Evolutionary conservation across 1,140 invertebrate species (phyloP), one percentile per base, ranked within the genome.

Genomic region (Trachymyrmex cornetzi): DNA sequence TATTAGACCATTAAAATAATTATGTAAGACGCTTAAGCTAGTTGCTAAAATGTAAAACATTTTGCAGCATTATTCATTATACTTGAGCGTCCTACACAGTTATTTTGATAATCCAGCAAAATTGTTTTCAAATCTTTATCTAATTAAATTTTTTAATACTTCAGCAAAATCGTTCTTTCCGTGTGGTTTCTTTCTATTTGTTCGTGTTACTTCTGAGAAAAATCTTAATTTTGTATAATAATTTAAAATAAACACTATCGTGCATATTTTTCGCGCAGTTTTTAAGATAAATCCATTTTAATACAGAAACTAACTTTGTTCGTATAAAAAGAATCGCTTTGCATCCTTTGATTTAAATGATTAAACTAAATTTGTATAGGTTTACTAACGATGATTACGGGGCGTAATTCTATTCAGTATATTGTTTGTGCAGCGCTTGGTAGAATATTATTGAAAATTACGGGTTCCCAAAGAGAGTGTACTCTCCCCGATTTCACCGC

Each of bases 361-460:
- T 19, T 64, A 19, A 9, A 19, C 0, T 3, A 53, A 48, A 14
- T 53, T 79, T 4, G 1, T 27, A 34, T 34, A n/a, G 57, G 12
- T 81, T 38, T 16, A 44, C 27, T 11, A 38, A 59, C 3, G 30
- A 38, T 53, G 3, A 74, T 69, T 55, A 38, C n/a, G 14, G 12
- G 19, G 4, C 24, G 14, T 59, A 82, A 72, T 72, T 82, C n/a
- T 82, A 24, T 61, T 82, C 22, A 14, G 34, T 34, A 44, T 16
- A 66, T 57, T 69, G 7, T 11, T 55, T 7, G 53, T 48, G n/a
- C 66, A 57, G 30, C 5, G 50, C 53, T 55, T 55, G 7, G 16
- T 9, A 44, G 22, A 55, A 19, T 30, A 61, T 82, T 53, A 72
- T 38, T 74, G 24, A 55, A 82, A 82, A 38, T 74, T 74, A 55